Conservation (phyloP, 2,113 vertebrate genomes). For the Dolichallabes microphthalmus region DNA sequence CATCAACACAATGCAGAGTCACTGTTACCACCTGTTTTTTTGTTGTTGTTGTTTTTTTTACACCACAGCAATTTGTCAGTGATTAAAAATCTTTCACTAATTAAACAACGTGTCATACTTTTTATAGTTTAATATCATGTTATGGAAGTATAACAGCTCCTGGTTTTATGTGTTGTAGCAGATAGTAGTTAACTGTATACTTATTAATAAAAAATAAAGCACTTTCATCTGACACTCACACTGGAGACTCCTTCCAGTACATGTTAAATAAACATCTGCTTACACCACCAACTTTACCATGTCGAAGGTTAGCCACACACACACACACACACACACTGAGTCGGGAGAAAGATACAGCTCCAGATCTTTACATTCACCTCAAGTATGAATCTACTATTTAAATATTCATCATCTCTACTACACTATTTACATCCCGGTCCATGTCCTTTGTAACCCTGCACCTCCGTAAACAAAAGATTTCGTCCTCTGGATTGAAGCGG, state of each 20-base stretch:
- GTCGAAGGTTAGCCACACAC: not conserved
- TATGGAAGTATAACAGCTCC: too few species aligned
- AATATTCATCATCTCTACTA: not conserved
- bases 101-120: not conserved
- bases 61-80: not conserved
- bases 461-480: not conserved
- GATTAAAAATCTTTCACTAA: not conserved
- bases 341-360: not conserved
- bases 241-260: not conserved
- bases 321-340: not conserved
- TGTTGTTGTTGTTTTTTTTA: too few species aligned
- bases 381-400: not conserved
- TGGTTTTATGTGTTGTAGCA: too few species aligned
- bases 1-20: too few species aligned
- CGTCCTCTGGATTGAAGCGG: not conserved
- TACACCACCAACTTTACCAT: not conserved
- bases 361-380: not conserved
- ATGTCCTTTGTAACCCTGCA: not conserved
- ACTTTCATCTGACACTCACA: not conserved
- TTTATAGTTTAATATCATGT: not conserved
- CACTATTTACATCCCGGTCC: not conserved
- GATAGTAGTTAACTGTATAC: too few species aligned
- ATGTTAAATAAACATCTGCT: not conserved
- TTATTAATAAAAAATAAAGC: too few species aligned
- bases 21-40: not conserved